Percentiles rank a stretch among this genome's conserved stretches.
These are phyloP conservation scores for Dolichotis patagonum DNA, from an alignment of 2,113 vertebrate species.

Conservation along the genomic window DNA sequence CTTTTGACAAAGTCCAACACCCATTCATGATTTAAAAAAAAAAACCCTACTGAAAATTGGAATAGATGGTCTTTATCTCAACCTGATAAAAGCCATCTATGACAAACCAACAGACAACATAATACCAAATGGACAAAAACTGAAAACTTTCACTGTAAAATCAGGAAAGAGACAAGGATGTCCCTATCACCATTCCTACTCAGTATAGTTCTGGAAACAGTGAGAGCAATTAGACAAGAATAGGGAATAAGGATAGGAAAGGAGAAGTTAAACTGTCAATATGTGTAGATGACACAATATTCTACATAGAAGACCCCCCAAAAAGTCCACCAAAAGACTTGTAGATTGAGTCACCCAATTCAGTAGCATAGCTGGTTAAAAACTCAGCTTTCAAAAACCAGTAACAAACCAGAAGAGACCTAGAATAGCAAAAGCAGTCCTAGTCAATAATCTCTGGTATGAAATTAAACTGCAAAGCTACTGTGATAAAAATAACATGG, in stretches of 20 bases:
- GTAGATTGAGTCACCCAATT: neutral
- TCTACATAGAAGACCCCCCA: no score
- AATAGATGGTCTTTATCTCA: neutral
- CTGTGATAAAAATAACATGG: no score
- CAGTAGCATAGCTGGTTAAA: neutral
- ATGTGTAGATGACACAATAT: no score
- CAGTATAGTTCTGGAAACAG: neutral
- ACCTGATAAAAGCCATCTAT: neutral
- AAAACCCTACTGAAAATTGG: neutral
- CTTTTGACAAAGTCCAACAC: neutral
- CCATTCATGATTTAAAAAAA: neutral
- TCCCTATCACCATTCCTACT: neutral
- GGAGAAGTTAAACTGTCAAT: no score
- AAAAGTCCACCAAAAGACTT: neutral
- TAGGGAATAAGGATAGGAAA: neutral
- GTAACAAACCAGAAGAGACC: no score
- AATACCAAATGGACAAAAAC: neutral
- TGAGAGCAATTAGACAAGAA: neutral
- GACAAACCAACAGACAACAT: neutral
- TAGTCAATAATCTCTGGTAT: no score
- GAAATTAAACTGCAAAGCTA: no score
- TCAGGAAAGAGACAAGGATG: neutral
- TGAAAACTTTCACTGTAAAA: neutral
- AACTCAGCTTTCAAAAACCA: neutral
- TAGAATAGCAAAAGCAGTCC: no score